A percentile compares a stretch with the other conserved stretches of the same genome.
phyloP scores from a whole-genome alignment of 2,888 invertebrate genomes.

The Alitta virens region DNA sequence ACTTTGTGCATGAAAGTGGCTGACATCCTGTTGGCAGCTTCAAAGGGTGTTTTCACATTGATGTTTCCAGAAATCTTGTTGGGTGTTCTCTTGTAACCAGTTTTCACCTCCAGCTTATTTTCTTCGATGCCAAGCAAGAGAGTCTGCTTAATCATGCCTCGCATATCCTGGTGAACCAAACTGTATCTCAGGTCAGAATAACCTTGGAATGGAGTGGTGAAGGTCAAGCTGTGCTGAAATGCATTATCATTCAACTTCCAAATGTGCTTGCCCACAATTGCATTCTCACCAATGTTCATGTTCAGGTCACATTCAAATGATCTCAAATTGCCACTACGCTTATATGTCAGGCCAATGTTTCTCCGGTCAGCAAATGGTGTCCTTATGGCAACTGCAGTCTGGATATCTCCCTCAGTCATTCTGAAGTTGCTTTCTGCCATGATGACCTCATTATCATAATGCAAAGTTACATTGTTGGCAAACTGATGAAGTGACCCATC shows the following conservation, averaged over 20 bases:
- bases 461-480: background rate
- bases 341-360: background rate
- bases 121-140: too few species aligned
- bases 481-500: background rate
- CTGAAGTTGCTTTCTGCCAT: conserved; percentile 1
- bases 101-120: too few species aligned
- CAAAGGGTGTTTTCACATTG: background rate
- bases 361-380: conserved; percentile 12
- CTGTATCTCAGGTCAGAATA: conserved; percentile 7
- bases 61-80: background rate
- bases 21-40: background rate
- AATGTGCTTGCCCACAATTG: background rate
- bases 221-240: background rate
- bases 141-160: too few species aligned
- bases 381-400: conserved; percentile 11
- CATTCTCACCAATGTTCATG: background rate
- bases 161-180: conserved; percentile 4
- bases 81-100: background rate
- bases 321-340: too few species aligned
- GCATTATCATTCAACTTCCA: background rate
- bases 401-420: conserved; percentile 3
- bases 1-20: too few species aligned
- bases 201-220: conserved; percentile 5
- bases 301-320: too few species aligned
- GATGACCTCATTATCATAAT: background rate